These are phyloP conservation scores for Cacoxenus indagator DNA, from an alignment of 2,888 invertebrate species.

Conservation along the genomic window DNA sequence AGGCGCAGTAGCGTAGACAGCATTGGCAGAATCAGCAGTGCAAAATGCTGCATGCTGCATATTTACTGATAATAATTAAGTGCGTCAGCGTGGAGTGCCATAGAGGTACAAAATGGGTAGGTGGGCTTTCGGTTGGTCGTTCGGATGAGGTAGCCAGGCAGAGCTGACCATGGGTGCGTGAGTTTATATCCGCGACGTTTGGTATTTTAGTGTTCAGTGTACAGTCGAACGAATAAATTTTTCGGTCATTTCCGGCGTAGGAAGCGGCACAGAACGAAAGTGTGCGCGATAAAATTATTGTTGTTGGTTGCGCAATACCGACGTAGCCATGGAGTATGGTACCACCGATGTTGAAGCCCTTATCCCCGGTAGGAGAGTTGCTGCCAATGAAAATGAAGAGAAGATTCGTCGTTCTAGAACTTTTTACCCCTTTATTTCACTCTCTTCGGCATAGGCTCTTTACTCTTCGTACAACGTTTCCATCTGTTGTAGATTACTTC, in stretches of 20 bases:
- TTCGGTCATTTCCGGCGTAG: constrained; percentile 60
- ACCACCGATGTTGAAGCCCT: too few relatives aligned
- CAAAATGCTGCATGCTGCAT: constrained; percentile 54
- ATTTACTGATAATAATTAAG: constrained; percentile 70
- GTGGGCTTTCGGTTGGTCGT: too few relatives aligned
- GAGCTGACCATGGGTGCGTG: constrained; percentile 13
- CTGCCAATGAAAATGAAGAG: too few relatives aligned
- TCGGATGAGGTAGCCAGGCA: too few relatives aligned
- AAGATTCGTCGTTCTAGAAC: too few relatives aligned
- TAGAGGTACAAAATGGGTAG: constrained; percentile 35
- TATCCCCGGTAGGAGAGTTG: too few relatives aligned
- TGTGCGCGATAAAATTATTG: constrained; percentile 49
- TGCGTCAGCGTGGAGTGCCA: constrained; percentile 60
- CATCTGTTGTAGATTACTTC: constrained; percentile 11
- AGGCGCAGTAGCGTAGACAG: constrained; percentile 41
- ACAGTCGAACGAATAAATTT: constrained; percentile 31
- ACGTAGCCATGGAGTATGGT: too few relatives aligned
- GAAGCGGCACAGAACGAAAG: constrained; percentile 47
- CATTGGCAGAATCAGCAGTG: not conserved
- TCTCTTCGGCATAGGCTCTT: too few relatives aligned
- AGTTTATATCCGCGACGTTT: constrained; percentile 26
- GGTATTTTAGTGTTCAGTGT: not conserved
- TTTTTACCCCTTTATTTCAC: too few relatives aligned
- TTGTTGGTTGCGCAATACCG: constrained; percentile 20
- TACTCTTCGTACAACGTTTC: not conserved